Conservation (phyloP, 2,113 vertebrate species). For the Cottus gobio region DNA sequence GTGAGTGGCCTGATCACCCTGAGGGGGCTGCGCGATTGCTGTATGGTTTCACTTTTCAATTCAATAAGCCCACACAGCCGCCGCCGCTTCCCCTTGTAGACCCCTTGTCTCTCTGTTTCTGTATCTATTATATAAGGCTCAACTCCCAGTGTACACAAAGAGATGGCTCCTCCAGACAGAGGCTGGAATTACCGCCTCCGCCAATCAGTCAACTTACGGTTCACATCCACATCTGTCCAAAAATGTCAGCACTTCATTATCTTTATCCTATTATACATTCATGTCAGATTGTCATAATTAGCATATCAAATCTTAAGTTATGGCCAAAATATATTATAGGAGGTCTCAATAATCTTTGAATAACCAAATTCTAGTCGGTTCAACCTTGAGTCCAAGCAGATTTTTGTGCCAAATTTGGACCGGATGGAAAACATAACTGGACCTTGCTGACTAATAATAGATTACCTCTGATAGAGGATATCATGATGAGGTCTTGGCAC, state of each 20-base stretch:
- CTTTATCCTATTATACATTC: neutral
- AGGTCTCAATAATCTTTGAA: neutral
- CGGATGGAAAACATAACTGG: neutral
- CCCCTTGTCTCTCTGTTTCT: conserved; percentile 14
- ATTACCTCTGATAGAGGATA: neutral
- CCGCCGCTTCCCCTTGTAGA: conserved; percentile 21
- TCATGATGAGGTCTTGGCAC: neutral
- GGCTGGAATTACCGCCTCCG: neutral
- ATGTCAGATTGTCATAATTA: neutral
- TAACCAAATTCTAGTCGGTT: neutral
- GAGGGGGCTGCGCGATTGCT: conserved; percentile 41
- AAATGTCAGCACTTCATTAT: neutral
- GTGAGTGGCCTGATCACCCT: conserved; percentile 51
- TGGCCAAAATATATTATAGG: neutral
- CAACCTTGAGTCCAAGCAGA: neutral
- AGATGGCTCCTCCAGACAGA: neutral
- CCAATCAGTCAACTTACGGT: neutral
- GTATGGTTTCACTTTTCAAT: conserved; percentile 54
- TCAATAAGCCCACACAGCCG: conserved; percentile 39
- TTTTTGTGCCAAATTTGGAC: neutral
- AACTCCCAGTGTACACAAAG: conserved; percentile 11
- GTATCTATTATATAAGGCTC: conserved; percentile 12
- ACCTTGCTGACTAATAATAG: neutral
- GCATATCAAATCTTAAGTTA: neutral
- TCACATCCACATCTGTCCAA: neutral